Evolutionary conservation across 1,140 invertebrate genomes (phyloP).

Genomic region (Antheraea mylitta): DNA sequence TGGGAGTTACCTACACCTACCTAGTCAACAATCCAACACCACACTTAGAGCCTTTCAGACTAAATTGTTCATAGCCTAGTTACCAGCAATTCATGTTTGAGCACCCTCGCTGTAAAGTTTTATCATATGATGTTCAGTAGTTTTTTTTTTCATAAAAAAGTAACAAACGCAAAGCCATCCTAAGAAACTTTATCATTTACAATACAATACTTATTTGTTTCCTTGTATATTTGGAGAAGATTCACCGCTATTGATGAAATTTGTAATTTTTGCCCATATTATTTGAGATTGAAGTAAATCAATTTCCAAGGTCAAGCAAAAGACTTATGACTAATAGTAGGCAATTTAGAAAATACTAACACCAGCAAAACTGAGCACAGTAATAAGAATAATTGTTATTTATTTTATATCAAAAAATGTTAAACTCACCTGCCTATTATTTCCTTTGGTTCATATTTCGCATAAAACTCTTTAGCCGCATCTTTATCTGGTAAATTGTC

Average conservation of each 20-base stretch:
- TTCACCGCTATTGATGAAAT: background rate
- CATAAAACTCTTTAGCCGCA: constrained; percentile 96
- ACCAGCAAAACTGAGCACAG: constrained; percentile 26
- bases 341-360: constrained; percentile 32
- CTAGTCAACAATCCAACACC: too few species aligned
- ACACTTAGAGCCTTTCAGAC: too few species aligned
- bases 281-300: background rate
- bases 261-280: background rate
- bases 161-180: too few species aligned
- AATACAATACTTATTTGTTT: too few species aligned
- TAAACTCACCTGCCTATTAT: constrained; percentile 93
- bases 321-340: constrained; percentile 22
- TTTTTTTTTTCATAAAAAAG: too few species aligned
- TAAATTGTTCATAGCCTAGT: too few species aligned
- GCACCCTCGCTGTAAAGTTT: too few species aligned
- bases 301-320: constrained; percentile 23
- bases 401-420: constrained; percentile 8
- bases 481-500: constrained; percentile 93
- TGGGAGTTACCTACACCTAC: too few species aligned
- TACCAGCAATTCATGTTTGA: too few species aligned
- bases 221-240: too few species aligned
- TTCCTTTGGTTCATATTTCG: constrained; percentile 99
- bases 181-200: too few species aligned
- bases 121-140: too few species aligned
- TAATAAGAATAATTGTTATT: background rate